Base-by-base conservation (phyloP, 2,113 vertebrate species). In the Amblyopsis rosae region DNA sequence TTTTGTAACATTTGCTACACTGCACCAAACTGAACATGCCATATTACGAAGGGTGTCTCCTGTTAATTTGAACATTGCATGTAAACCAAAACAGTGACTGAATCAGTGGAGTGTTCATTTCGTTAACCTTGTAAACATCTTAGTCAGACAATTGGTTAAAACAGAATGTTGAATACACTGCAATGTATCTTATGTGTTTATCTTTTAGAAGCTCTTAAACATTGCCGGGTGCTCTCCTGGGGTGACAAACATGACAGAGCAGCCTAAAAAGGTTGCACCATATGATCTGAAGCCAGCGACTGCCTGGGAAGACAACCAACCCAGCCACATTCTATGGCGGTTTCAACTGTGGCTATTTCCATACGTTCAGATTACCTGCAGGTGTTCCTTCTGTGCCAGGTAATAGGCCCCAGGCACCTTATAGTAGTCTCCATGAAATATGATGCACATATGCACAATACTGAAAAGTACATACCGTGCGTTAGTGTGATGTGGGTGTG, bases 281-380 rank as follows among this genome's bases (percentile, higher is more conserved):
- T 72, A 70, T 57, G 61, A 65, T 61, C 54, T 55, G 32, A 80
- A 56, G 67, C 75, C 65, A 72, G 72, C 68, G 55, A 64, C 62
- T 65, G 84, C 47, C 76, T 80, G 82, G 70, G 78, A 82, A 67
- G 77, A 67, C 82, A 72, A 82, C 68, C 69, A 63, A 69, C 46
- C 0, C 41, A 79, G 50, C 69, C 59, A 8, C 71, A 72, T 74
- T 82, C 60, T 62, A 59, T 60, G 13, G 45, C 15, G 16, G 45
- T 72, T 67, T 65, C 57, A 56, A 41, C 65, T 69, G 62, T 60
- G 75, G 54, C 60, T 54, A 70, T 68, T 81, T 69, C 62, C 70
- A 82, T 66, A 73, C 53, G 69, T 66, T 82, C 63, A 74, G 59
- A 51, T 65, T 60, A 63, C 15, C 65, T 67, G 56, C 70, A 82